phyloP scores from a whole-genome alignment of 2,113 vertebrate genomes.

The Vidua macroura region DNA sequence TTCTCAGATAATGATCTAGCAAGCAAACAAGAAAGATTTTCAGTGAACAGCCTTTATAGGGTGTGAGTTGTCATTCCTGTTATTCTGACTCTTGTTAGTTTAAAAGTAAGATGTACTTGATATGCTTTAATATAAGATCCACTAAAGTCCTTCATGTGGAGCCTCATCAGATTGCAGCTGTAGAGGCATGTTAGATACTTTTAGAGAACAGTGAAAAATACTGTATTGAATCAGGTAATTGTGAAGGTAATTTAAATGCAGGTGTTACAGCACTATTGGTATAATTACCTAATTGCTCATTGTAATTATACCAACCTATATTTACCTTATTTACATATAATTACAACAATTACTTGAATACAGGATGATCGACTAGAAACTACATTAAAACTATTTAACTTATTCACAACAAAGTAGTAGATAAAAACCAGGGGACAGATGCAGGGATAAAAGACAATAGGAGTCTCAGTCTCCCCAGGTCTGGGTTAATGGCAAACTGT shows the following conservation, averaged over 20 bases:
- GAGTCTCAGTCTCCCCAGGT: not conserved
- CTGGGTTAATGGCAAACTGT: not conserved
- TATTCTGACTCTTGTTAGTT: not conserved
- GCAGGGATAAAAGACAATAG: not conserved
- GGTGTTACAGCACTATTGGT: not conserved
- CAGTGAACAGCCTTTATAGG: not conserved
- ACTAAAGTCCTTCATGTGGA: not conserved
- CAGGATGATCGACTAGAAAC: not conserved
- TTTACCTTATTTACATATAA: constrained; percentile 42
- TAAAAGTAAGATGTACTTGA: not conserved
- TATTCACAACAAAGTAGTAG: not conserved
- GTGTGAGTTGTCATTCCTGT: not conserved
- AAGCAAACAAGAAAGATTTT: not conserved
- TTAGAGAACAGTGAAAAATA: not conserved
- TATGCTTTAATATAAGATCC: not conserved
- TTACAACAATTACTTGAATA: constrained; percentile 30
- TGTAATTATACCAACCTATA: constrained; percentile 31
- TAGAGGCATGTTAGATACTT: not conserved
- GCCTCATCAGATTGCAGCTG: not conserved
- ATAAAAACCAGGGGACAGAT: not conserved
- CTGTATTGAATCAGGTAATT: not conserved
- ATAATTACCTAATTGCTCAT: constrained; percentile 26
- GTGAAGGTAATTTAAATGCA: constrained; percentile 10
- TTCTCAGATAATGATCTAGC: not conserved
- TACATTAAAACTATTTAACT: constrained; percentile 2